Evolutionary conservation across 2,113 vertebrate species (phyloP), one percentile per base, ranked within the genome.

Genomic region (Sebastes schlegelii): DNA sequence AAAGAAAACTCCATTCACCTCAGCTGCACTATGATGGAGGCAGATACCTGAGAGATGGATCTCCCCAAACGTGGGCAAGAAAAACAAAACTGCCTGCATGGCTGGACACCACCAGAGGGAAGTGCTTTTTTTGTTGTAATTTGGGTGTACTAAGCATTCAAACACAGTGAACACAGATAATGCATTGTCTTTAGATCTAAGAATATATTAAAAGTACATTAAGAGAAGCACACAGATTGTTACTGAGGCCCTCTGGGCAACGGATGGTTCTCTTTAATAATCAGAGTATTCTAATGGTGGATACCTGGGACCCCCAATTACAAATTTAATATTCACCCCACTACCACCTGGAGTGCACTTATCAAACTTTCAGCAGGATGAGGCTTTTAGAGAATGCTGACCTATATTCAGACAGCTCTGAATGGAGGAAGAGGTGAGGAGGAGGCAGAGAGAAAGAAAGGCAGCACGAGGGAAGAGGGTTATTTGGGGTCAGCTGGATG

Each of bases 341-440:
- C 77, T 70, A 74, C 91, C 86, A 93, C 89, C 91, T 90, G 80
- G 90, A 90, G 90, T 85, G 89, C 88, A 88, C 82, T 92, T 91
- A 90, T 90, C 90, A 92, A 90, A 93, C 78, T 84, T 89, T 91
- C 72, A 91, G 87, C 74, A 85, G 84, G 77, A 43, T 58, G 85
- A 92, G 86, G 87, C 86, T 90, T 92, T 92, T 68, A 81, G 79
- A 88, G 80, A 88, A 79, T 9, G 76, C 81, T 93, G 92, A 94
- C 92, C 93, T 91, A 92, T 78, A 94, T 94, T 92, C 84, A 80
- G 58, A 79, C 49, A 7, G 69, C 74, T 84, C 65, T 80, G 77
- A 91, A 86, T 71, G 21, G 66, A 86, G 52, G 26, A 45, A 63
- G 81, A 64, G 26, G 77, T 14, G n/a, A 54, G 40, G 62, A 58